These are phyloP conservation scores for Drosophila birchii DNA, from an alignment of 2,888 invertebrate genomes.

Conservation along the genomic window DNA sequence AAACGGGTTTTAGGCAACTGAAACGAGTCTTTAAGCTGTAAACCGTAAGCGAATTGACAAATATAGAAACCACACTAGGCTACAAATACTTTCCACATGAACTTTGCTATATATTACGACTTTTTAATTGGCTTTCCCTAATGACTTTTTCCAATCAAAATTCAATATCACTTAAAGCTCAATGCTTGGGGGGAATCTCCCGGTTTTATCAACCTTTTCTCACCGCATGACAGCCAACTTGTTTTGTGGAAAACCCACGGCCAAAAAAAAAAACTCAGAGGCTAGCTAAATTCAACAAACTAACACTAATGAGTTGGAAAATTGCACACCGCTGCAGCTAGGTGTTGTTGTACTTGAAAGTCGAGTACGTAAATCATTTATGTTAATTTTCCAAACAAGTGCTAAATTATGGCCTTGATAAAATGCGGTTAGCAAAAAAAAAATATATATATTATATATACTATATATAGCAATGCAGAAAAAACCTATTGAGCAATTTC, in stretches of 20 bases:
- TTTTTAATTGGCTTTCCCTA: neutral
- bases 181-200: slow-evolving; percentile 3
- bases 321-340: slow-evolving; percentile 51
- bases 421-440: slow-evolving; percentile 9
- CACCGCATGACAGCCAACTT: slow-evolving; percentile 31
- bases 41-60: slow-evolving; percentile 23
- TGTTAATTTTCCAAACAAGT: slow-evolving; percentile 56
- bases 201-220: slow-evolving; percentile 20
- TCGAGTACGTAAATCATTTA: slow-evolving; percentile 71
- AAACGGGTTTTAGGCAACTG: slow-evolving; percentile 32
- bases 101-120: neutral
- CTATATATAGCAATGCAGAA: slow-evolving; percentile 17
- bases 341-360: slow-evolving; percentile 44
- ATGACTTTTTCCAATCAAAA: slow-evolving; percentile 10
- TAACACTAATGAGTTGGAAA: slow-evolving; percentile 69
- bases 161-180: neutral
- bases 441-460: neutral
- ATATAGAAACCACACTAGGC: slow-evolving; percentile 13
- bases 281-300: slow-evolving; percentile 46
- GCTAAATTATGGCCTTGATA: slow-evolving; percentile 68
- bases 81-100: neutral
- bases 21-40: slow-evolving; percentile 23
- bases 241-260: slow-evolving; percentile 30
- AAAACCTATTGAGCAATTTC: slow-evolving; percentile 51
- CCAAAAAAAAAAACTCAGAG: slow-evolving; percentile 11